Evolutionary conservation across 2,797 vertebrate species (phyloP).

Genomic region (Tapirus indicus): DNA sequence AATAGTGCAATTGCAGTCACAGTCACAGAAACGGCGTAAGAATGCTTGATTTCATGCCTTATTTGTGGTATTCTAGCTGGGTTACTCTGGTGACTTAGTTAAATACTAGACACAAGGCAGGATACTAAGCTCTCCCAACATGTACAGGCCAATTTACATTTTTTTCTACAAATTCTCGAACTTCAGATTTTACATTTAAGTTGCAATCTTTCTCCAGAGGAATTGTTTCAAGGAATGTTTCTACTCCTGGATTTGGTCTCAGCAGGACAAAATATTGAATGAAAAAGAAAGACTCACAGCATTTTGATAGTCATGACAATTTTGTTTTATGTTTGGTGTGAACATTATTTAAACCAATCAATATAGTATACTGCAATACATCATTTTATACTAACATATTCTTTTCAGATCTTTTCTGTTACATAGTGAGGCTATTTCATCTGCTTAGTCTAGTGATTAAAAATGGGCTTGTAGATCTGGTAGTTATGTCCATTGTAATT

Average conservation of each 20-base stretch:
- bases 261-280: neutral
- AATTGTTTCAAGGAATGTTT: neutral
- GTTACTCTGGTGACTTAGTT: neutral
- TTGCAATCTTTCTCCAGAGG: neutral
- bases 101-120: neutral
- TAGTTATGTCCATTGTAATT: neutral
- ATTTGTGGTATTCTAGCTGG: neutral
- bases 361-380: neutral
- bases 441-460: neutral
- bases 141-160: neutral
- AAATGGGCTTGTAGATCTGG: neutral
- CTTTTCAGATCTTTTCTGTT: neutral
- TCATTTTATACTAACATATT: neutral
- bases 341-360: neutral
- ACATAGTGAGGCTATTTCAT: neutral
- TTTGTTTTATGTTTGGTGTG: neutral
- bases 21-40: neutral
- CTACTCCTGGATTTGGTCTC: neutral
- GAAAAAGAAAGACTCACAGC: neutral
- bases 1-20: too few species aligned
- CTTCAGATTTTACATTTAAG: neutral
- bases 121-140: neutral
- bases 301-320: neutral
- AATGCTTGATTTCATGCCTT: neutral
- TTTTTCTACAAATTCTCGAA: conserved; percentile 31